phyloP scores from a whole-genome alignment of 2,113 vertebrate genomes.

The Lipophrys pholis region DNA sequence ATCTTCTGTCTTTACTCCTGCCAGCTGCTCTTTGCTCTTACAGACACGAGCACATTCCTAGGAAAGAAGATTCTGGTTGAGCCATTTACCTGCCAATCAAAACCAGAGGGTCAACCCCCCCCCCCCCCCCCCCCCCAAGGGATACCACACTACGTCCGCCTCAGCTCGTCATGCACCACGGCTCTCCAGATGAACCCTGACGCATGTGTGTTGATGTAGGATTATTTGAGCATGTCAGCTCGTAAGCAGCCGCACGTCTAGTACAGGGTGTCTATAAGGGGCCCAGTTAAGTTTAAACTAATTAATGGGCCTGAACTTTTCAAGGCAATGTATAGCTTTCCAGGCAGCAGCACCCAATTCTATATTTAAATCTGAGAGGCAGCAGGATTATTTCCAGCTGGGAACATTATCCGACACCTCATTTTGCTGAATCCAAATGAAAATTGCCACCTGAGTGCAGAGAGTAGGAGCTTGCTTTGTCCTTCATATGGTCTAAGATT shows the following conservation, averaged over 20 bases:
- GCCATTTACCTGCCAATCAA: slow-evolving; percentile 78
- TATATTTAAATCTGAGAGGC: slow-evolving; percentile 82
- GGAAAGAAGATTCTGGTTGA: slow-evolving; percentile 80
- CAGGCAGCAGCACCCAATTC: slow-evolving; percentile 71
- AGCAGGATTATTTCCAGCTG: slow-evolving; percentile 81
- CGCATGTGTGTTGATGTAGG: slow-evolving; percentile 78
- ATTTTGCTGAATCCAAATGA: slow-evolving; percentile 79
- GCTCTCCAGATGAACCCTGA: slow-evolving; percentile 61
- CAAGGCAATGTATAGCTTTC: slow-evolving; percentile 81
- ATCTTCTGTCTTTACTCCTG: slow-evolving; percentile 81
- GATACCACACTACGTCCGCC: slow-evolving; percentile 25
- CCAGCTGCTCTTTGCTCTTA: slow-evolving; percentile 86
- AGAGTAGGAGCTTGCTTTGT: slow-evolving; percentile 24
- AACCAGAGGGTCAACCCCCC: slow-evolving; percentile 75
- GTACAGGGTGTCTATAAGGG: slow-evolving; percentile 77
- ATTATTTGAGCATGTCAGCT: slow-evolving; percentile 82
- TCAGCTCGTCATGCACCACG: slow-evolving; percentile 34
- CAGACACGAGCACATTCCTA: slow-evolving; percentile 86
- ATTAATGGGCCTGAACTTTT: slow-evolving; percentile 84
- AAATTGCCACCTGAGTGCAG: slow-evolving; percentile 53
- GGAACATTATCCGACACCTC: slow-evolving; percentile 81
- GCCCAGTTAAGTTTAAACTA: slow-evolving; percentile 86
- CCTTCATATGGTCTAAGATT: not conserved
- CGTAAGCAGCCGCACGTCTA: slow-evolving; percentile 66
- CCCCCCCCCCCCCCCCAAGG: slow-evolving; percentile 58